These are phyloP conservation scores for Fregetta grallaria DNA, from an alignment of 2,113 vertebrate genomes.

Conservation along the genomic window DNA sequence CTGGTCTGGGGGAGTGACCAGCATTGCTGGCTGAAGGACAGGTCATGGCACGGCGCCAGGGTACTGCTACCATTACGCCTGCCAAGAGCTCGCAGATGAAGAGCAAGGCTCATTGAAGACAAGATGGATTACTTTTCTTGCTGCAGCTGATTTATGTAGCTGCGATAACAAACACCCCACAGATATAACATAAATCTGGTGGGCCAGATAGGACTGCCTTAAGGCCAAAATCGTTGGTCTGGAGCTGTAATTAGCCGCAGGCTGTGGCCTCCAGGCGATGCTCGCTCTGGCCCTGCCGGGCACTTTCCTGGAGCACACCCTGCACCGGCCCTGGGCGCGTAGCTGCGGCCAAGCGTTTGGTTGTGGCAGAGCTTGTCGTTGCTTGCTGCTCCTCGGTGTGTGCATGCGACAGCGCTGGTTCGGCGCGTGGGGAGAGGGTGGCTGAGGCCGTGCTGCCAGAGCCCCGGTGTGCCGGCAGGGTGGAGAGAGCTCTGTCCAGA, in stretches of 20 bases:
- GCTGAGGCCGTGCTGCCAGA: background rate
- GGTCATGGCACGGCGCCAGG: conserved; percentile 61
- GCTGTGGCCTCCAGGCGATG: conserved; percentile 59
- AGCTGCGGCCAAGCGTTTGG: background rate
- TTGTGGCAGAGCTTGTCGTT: accelerated
- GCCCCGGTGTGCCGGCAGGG: accelerated
- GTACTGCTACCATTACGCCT: conserved; percentile 38
- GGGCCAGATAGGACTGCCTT: conserved; percentile 47
- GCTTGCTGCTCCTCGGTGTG: accelerated
- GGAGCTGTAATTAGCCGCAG: conserved; percentile 76
- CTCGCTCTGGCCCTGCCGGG: accelerated
- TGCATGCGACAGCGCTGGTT: accelerated
- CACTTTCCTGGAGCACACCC: background rate
- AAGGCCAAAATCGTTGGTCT: background rate
- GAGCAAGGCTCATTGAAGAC: conserved; percentile 24
- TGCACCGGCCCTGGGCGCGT: accelerated
- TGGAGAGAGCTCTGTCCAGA: background rate
- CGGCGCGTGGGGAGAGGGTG: accelerated
- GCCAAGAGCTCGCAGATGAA: conserved; percentile 65
- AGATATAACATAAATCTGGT: conserved; percentile 72
- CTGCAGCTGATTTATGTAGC: conserved; percentile 70
- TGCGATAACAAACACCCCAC: conserved; percentile 64
- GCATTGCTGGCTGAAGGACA: conserved; percentile 70
- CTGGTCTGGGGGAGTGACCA: conserved; percentile 61
- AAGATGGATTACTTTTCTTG: conserved; percentile 55